Conservation (phyloP, 2,888 invertebrate species). For the Acleris holmiana region DNA sequence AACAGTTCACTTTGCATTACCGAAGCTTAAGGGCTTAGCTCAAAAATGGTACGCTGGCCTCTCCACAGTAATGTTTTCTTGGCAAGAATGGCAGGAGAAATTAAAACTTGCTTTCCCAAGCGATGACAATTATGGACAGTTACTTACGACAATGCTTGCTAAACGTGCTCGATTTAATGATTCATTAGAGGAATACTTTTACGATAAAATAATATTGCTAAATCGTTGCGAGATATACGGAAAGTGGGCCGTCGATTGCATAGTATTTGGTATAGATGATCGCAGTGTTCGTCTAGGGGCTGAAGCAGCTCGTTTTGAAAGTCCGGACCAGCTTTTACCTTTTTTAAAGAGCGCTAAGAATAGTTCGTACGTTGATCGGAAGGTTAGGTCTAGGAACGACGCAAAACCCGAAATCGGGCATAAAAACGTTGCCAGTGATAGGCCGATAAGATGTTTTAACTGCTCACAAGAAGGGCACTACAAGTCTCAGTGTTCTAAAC, state of each 20-base stretch:
- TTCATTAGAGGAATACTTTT: conserved; percentile 22
- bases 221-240: conserved; percentile 18
- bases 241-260: conserved; percentile 27
- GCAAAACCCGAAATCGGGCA: too few relatives aligned
- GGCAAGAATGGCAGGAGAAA: conserved; percentile 30
- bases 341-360: conserved; percentile 25
- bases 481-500: conserved; percentile 15
- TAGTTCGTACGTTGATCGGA: too few relatives aligned
- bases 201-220: conserved; percentile 24
- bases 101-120: conserved; percentile 22
- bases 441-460: conserved; percentile 7
- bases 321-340: conserved; percentile 27
- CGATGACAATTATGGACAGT: conserved; percentile 25
- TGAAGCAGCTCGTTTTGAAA: conserved; percentile 28
- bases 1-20: conserved; percentile 25
- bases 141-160: conserved; percentile 20
- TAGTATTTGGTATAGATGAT: conserved; percentile 30
- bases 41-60: conserved; percentile 29
- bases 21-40: conserved; percentile 19
- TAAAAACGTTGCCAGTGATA: conserved; percentile 2
- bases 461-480: conserved; percentile 10
- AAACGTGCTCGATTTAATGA: conserved; percentile 15
- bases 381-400: too few relatives aligned
- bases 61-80: conserved; percentile 20
- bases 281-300: conserved; percentile 23